Percentiles rank a stretch among this genome's conserved stretches.
phyloP scores from a whole-genome alignment of 2,888 invertebrate species.

The Clusia tigrina region DNA sequence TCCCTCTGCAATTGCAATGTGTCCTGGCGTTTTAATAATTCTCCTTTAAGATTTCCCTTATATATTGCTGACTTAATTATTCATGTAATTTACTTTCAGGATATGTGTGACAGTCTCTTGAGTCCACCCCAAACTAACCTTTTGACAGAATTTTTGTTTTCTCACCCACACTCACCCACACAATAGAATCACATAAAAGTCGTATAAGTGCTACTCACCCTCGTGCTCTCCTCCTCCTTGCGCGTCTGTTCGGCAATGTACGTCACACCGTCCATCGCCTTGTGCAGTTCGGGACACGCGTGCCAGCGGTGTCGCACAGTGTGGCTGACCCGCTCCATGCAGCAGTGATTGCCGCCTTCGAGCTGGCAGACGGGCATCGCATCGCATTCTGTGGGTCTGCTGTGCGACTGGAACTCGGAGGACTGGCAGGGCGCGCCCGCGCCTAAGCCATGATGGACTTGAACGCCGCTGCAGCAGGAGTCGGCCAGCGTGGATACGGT shows the following conservation, averaged over 20 bases:
- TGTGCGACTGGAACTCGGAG: conserved; percentile 45
- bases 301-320: conserved; percentile 77
- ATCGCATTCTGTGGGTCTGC: conserved; percentile 35
- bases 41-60: conserved; percentile 41
- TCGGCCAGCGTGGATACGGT: conserved; percentile 61
- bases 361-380: conserved; percentile 55
- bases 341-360: conserved; percentile 66
- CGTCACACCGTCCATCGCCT: conserved; percentile 90
- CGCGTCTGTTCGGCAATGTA: conserved; percentile 93
- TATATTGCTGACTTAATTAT: conserved; percentile 42
- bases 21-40: conserved; percentile 49
- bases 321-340: conserved; percentile 62
- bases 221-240: conserved; percentile 89
- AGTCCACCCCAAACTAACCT: no score
- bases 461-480: conserved; percentile 61
- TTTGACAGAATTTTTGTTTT: background rate
- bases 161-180: no score
- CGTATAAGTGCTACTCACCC: no score
- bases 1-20: no score
- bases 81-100: background rate
- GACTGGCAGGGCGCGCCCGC: conserved; percentile 56
- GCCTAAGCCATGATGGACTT: conserved; percentile 58
- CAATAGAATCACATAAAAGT: no score
- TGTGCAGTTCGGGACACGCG: conserved; percentile 89
- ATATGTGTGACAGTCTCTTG: no score